These are phyloP conservation scores for Tilapia sparmanii DNA, from an alignment of 2,113 vertebrate genomes.

Conservation along the genomic window DNA sequence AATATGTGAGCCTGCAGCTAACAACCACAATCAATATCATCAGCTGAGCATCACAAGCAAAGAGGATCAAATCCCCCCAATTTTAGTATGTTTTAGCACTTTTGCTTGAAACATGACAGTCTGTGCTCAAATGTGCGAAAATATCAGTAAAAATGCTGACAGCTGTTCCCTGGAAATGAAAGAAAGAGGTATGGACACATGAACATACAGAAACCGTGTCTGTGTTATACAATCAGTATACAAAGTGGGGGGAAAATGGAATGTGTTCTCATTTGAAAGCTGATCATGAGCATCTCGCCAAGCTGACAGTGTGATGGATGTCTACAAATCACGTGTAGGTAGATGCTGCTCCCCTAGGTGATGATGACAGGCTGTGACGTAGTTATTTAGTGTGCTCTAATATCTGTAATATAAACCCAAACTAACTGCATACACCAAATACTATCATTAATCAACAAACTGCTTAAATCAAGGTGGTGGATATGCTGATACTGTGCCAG, in stretches of 20 bases:
- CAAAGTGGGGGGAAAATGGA: neutral
- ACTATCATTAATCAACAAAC: neutral
- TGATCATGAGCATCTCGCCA: neutral
- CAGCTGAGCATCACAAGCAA: neutral
- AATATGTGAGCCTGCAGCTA: neutral
- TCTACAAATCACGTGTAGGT: neutral
- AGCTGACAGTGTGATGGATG: neutral
- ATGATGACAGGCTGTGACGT: neutral
- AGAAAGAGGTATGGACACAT: neutral
- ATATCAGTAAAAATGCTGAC: neutral
- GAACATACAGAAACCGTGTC: neutral
- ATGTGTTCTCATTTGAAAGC: neutral
- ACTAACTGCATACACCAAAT: neutral
- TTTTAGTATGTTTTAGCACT: neutral
- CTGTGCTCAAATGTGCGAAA: rapidly evolving
- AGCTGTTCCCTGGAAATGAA: neutral
- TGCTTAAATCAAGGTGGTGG: neutral
- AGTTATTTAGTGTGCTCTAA: neutral
- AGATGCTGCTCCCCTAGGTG: neutral
- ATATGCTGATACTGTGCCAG: neutral
- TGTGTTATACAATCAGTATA: neutral
- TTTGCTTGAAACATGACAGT: neutral
- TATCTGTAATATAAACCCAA: neutral
- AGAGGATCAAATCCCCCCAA: neutral
- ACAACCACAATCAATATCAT: neutral